Base-by-base conservation (phyloP, 2,888 invertebrate species). In the Nymphalis c-album region DNA sequence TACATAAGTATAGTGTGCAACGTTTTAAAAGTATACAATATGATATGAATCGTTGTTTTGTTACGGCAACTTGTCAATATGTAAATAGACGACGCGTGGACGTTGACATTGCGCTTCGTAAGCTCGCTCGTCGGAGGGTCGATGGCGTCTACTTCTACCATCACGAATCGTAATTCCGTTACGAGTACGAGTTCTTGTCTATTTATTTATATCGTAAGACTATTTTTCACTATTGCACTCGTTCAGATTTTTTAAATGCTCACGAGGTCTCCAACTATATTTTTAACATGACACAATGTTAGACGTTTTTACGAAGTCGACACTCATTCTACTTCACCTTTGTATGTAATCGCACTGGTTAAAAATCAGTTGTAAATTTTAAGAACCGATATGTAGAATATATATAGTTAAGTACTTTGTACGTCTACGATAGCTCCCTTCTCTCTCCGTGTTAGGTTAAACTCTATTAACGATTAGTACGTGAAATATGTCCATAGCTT, bases 401-500 rank as follows among this genome's bases (percentile, higher is more conserved):
- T 83, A 84, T 84, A 73, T 74, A 71, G 83, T 79, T 88, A 89
- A 85, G 85, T 85, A 87, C 84, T 87, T 88, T 87, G 84, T 90
- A 89, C 84, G 83, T 89, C 78, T 88, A 89, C 80, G 80, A 87
- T 88, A 88, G 85, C 85, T 87, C 87, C 87, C 84, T 87, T 88
- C 84, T 88, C 82, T 90, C 85, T 90, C 88, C 88, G 84, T 88
- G 88, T 89, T 91, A 90, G 90, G 88, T 82, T 91, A 90, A 87
- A 81, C 82, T 81, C 31, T 84, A 85, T 79, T 85, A 86, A 85
- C 80, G 78, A 81, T 85, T 90, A 88, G 88, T 87, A 87, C 77
- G 88, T 90, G 87, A 90, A 87, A 90, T 87, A 89, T 90, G 91
- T 91, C 91, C 91, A 92, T 92, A 92, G 92, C 91, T 91, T 92